Percentiles rank a stretch among this genome's conserved stretches.
These are phyloP conservation scores for Aramus guarauna DNA, from an alignment of 2,113 vertebrate genomes.

Conservation along the genomic window DNA sequence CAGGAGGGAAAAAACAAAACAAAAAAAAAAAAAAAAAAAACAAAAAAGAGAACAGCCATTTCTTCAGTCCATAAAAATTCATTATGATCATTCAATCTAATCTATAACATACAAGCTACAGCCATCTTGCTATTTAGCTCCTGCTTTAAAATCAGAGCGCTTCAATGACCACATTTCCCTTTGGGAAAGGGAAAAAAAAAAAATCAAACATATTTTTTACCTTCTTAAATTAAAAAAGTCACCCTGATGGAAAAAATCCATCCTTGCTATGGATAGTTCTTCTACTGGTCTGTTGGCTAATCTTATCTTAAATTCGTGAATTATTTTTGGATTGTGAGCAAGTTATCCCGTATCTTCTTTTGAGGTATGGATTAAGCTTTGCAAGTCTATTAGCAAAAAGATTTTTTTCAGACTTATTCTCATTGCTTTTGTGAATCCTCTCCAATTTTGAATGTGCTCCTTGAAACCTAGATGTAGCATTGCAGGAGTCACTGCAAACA, in stretches of 20 bases:
- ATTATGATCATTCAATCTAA: not conserved
- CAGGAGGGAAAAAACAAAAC: not conserved
- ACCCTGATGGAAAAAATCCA: not conserved
- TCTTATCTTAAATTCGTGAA: not conserved
- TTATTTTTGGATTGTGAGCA: not conserved
- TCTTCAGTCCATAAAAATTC: not conserved
- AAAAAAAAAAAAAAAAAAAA: no score
- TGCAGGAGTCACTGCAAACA: not conserved
- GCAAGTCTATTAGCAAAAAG: not conserved
- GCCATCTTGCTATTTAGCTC: not conserved
- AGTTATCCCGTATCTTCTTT: not conserved
- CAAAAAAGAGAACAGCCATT: not conserved
- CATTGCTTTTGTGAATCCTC: not conserved
- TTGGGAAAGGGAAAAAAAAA: not conserved
- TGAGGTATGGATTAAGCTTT: not conserved
- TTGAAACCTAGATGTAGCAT: not conserved
- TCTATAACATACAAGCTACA: not conserved
- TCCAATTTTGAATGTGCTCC: not conserved
- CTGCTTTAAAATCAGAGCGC: not conserved
- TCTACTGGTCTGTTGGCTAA: not conserved
- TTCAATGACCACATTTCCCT: not conserved
- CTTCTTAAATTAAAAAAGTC: not conserved
- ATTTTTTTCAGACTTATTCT: not conserved
- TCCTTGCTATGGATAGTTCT: not conserved
- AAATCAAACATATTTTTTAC: not conserved